Conservation (phyloP, 2,797 vertebrate species). For the Calcarius lapponicus region DNA sequence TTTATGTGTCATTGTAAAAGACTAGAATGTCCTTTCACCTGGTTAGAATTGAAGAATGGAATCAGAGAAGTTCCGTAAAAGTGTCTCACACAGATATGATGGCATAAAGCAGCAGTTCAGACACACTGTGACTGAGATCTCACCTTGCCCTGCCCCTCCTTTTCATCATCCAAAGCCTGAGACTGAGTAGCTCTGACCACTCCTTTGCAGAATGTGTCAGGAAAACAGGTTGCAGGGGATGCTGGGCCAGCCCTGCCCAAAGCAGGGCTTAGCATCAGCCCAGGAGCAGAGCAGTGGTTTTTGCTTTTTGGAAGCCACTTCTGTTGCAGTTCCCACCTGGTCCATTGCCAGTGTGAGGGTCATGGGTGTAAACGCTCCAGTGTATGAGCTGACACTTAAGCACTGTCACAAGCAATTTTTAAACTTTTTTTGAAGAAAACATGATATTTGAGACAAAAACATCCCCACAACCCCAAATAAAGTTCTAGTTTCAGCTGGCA, state of each 20-base stretch:
- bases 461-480: not conserved
- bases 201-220: not conserved
- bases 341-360: not conserved
- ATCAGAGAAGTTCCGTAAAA: not conserved
- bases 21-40: not conserved
- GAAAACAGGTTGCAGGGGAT: not conserved
- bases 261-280: not conserved
- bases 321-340: not conserved
- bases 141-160: not conserved
- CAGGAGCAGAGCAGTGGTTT: not conserved
- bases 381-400: not conserved
- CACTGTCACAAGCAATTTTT: not conserved
- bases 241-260: accelerated
- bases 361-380: accelerated
- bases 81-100: not conserved
- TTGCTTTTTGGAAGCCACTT: not conserved
- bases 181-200: not conserved
- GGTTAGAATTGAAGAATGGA: not conserved
- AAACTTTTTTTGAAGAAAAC: not conserved
- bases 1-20: not conserved
- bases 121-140: not conserved
- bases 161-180: not conserved
- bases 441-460: not conserved
- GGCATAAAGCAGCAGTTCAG: not conserved
- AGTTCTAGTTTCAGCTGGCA: not conserved